Base-by-base conservation (phyloP, 2,888 invertebrate genomes). In the Diarsia mendica region DNA sequence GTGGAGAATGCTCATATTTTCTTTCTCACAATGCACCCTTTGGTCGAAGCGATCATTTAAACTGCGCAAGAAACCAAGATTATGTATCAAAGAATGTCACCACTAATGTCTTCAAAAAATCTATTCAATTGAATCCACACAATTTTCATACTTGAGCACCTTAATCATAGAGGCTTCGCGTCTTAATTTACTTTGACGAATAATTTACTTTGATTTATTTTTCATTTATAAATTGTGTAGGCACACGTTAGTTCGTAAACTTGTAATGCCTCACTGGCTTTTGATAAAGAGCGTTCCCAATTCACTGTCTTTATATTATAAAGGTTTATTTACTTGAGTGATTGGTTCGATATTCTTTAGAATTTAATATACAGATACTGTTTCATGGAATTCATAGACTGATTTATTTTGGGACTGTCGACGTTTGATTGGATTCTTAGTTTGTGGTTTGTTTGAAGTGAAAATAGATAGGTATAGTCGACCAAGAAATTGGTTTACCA, bases 1-100 rank as follows among this genome's bases (percentile, higher is more conserved):
- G 76, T 86, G 61, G 69, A 83, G 66, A 76, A 72, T 73, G 28
- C 28, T 15, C 44, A 46, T 75, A 82, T 82, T 77, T 65, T 73
- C 44, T 68, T 51, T 69, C 46, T 55, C 65, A 72, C 67, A 65
- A 71, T 65, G 44, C 44, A 67, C 64, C 72, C 74, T 72, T 79
- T 84, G 74, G 73, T 80, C 64, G 69, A 83, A 77, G 67, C 79
- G 68, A 82, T 86, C 77, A 85, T 86, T 86, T 86, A 87, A 85
- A 87, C 86, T 82, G 70, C 67, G 53, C 64, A 67, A 75, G 28
- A 61, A 67, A 33, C 46, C 58, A 67, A 78, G 75, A 83, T 85
- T 83, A 81, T 77, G 71, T 72, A 65, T 20, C 74, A 69, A 51
- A 68, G 51, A 72, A 61, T 44, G 68, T 60, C 66, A 70, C 55